A percentile compares a stretch with the other conserved stretches of the same genome.
phyloP scores from a whole-genome alignment of 2,797 vertebrate genomes.

The Atherinosoma microstoma region DNA sequence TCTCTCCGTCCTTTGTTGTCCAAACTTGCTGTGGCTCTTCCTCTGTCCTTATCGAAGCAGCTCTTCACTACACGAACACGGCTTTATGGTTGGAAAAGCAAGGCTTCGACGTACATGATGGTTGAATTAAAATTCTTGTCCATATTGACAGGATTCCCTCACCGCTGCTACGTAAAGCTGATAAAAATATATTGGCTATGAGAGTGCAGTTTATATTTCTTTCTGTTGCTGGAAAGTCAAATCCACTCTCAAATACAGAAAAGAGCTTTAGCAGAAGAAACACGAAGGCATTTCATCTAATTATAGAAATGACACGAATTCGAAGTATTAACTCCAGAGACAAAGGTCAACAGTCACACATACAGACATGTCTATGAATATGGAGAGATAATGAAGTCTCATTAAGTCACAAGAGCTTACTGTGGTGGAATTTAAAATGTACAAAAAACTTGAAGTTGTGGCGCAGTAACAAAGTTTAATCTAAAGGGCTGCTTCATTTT shows the following conservation, averaged over 20 bases:
- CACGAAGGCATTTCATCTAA: conserved; percentile 32
- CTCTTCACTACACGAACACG: conserved; percentile 31
- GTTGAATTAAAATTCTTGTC: conserved; percentile 16
- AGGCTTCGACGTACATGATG: conserved; percentile 10
- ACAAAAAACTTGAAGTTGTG: background rate
- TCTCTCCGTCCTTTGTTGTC: conserved; percentile 53
- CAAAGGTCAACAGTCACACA: conserved; percentile 26
- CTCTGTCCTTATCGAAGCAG: conserved; percentile 20
- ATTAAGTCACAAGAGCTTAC: background rate
- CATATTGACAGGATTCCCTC: conserved; percentile 4
- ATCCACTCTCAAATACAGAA: conserved; percentile 1
- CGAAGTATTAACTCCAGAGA: conserved; percentile 37
- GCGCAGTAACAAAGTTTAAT: background rate
- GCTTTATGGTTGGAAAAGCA: conserved; percentile 10
- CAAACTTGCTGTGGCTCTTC: conserved; percentile 31
- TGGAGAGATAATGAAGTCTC: background rate
- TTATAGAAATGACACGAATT: conserved; percentile 37
- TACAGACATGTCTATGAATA: conserved; percentile 8
- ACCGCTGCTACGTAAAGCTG: conserved; percentile 2
- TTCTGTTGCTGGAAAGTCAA: background rate
- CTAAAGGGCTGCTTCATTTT: background rate
- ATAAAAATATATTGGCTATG: background rate
- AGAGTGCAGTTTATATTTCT: conserved; percentile 8
- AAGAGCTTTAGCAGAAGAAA: conserved; percentile 12
- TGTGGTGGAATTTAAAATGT: background rate